Evolutionary conservation across 2,797 vertebrate genomes (phyloP).

Genomic region (Caiman crocodilus): DNA sequence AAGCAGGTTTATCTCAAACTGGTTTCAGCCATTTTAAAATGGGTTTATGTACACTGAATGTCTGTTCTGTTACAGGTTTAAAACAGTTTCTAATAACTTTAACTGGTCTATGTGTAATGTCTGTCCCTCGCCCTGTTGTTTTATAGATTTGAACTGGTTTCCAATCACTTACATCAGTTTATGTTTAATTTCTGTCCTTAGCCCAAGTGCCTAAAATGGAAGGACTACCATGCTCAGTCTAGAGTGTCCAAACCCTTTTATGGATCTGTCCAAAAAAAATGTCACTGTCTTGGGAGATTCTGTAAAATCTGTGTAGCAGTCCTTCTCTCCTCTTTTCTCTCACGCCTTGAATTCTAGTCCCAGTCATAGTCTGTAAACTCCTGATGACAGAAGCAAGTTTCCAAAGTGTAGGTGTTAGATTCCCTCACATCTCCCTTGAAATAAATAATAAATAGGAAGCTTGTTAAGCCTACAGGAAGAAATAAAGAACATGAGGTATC

Average conservation of each 20-base stretch:
- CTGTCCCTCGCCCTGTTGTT: no score
- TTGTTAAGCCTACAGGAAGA: constrained; percentile 4
- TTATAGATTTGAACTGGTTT: no score
- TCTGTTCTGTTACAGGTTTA: no score
- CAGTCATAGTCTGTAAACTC: background rate
- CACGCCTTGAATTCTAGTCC: background rate
- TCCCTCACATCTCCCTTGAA: constrained; percentile 37
- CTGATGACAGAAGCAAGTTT: background rate
- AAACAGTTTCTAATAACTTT: no score
- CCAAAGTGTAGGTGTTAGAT: background rate
- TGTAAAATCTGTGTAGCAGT: background rate
- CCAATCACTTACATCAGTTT: background rate
- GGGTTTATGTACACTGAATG: no score
- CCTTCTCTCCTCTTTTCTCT: constrained; percentile 20
- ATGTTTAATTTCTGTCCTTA: background rate
- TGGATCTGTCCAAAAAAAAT: no score
- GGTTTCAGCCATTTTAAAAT: no score
- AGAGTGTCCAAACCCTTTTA: background rate
- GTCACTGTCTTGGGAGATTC: background rate
- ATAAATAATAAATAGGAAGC: constrained; percentile 6
- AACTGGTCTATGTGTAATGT: no score
- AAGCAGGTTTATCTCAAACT: no score
- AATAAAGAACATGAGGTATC: background rate
- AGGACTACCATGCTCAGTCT: background rate
- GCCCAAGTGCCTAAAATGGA: constrained; percentile 6